Evolutionary conservation across 2,113 vertebrate species (phyloP), one percentile per base, ranked within the genome.

Genomic region (Entomyzon cyanotis): DNA sequence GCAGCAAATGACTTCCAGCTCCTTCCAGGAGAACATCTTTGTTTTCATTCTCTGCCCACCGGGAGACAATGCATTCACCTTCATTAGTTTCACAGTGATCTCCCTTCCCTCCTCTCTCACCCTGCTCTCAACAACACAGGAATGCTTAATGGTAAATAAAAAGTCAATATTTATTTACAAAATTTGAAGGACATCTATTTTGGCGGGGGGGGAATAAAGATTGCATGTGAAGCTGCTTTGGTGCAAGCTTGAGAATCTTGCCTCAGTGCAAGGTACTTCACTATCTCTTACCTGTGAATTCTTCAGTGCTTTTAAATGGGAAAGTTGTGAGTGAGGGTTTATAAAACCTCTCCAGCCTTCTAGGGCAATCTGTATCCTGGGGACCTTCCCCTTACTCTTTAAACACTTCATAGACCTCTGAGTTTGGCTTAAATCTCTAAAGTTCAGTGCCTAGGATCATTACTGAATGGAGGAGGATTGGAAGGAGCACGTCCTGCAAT

Each of bases 141-240:
- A 92, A 53, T 16, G 10, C 10, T 89, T 67, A 74, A 62, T 25
- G 17, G 23, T 21, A 84, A 89, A 75, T 10, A 84, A 81, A 87
- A 87, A 59, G 2, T 4, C 7, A 49, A 23, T 52, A 50, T 80
- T 65, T 80, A n/a, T 49, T 77, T 67, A 44, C 12, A 12, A 84
- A 35, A 92, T 46, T 4, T 23, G 67, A 86, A 86, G 2, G 9
- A 6, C 4, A 83, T 31, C 4, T n/a, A 44, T 59, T 71, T 6
- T 49, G 11, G n/a, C n/a, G n/a, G 0, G 3, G 5, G 7, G 2
- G 9, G 71, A 68, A 67, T 39, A 63, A 52, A 46, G 6, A 64
- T 8, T 52, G 5, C 7, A 6, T 46, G 55, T 7, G 15, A 37
- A 80, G 10, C 15, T 86, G 37, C 15, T 84, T 73, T 73, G 88